A percentile compares a stretch with the other conserved stretches of the same genome.
These are phyloP conservation scores for Drosophila neoperkinsi DNA, from an alignment of 2,888 invertebrate genomes.

Conservation along the genomic window DNA sequence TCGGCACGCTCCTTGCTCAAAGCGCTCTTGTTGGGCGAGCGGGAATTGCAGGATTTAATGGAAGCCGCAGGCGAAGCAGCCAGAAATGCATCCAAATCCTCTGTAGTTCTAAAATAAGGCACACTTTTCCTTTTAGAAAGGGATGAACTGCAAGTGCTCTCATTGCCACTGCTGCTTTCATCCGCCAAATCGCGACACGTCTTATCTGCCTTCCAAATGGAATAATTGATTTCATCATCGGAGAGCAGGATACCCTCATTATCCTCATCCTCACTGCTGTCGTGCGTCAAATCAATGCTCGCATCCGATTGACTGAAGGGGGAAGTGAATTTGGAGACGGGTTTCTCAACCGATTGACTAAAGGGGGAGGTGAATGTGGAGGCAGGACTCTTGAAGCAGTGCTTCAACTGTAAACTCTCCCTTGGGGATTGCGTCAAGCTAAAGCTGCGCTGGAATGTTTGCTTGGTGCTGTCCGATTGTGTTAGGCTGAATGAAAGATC, in stretches of 20 bases:
- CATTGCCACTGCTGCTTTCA: slow-evolving; percentile 15
- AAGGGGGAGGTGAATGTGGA: neutral
- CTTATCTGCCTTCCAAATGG: slow-evolving; percentile 85
- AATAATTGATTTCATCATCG: slow-evolving; percentile 89
- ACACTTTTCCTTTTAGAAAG: slow-evolving; percentile 29
- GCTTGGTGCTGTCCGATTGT: slow-evolving; percentile 34
- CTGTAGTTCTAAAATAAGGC: slow-evolving; percentile 53
- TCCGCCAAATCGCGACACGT: slow-evolving; percentile 22
- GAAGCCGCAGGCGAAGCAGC: slow-evolving; percentile 14
- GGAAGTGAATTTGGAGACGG: neutral
- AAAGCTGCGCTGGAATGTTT: slow-evolving; percentile 40
- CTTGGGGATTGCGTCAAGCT: slow-evolving; percentile 36
- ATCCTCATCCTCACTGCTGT: slow-evolving; percentile 35
- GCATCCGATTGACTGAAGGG: slow-evolving; percentile 36
- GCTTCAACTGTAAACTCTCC: slow-evolving; percentile 14
- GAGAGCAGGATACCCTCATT: slow-evolving; percentile 83
- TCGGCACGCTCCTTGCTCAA: slow-evolving; percentile 75
- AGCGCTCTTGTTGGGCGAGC: slow-evolving; percentile 64
- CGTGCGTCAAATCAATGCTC: slow-evolving; percentile 76
- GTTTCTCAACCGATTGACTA: slow-evolving; percentile 23
- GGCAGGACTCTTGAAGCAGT: slow-evolving; percentile 45
- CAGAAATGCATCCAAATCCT: slow-evolving; percentile 59
- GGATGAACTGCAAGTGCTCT: slow-evolving; percentile 6
- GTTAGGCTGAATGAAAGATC: slow-evolving; percentile 24
- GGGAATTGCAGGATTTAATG: slow-evolving; percentile 28